These are phyloP conservation scores for Amyelois transitella DNA, from an alignment of 1,140 invertebrate genomes.

Conservation along the genomic window DNA sequence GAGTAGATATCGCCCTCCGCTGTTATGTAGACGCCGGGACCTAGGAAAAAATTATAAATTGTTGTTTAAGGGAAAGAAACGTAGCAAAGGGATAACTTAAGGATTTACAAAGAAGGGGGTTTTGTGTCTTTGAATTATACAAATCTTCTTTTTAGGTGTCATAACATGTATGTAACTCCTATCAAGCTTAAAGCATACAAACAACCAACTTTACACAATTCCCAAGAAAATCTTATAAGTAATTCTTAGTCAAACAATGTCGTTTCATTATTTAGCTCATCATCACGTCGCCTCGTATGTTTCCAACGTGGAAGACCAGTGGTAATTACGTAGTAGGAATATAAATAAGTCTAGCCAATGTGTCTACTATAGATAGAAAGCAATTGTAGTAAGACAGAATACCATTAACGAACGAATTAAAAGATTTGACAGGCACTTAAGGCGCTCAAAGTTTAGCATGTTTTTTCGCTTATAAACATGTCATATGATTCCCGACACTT, in stretches of 20 bases:
- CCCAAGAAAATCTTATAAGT: not conserved
- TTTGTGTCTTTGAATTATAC: too few species aligned
- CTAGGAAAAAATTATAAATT: slow-evolving; percentile 21
- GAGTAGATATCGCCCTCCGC: slow-evolving; percentile 57
- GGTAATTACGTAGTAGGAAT: not conserved
- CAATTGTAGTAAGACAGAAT: too few species aligned
- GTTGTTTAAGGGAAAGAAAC: not conserved
- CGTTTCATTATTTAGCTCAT: not conserved
- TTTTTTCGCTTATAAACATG: too few species aligned
- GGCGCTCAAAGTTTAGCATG: too few species aligned
- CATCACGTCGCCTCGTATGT: not conserved
- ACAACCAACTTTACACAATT: not conserved
- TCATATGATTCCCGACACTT: too few species aligned
- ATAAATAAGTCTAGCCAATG: not conserved
- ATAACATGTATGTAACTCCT: too few species aligned
- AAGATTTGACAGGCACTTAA: too few species aligned
- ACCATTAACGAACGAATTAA: too few species aligned
- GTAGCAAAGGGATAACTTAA: too few species aligned
- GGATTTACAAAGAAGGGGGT: too few species aligned
- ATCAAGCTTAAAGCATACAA: too few species aligned
- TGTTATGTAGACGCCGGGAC: slow-evolving; percentile 53
- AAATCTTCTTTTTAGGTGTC: too few species aligned
- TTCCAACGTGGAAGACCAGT: not conserved
- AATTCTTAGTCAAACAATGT: not conserved
- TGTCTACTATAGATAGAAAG: not conserved